Percentiles rank a stretch among this genome's conserved stretches.
Conservation (phyloP, 35 echinoderm and acorn worm species). For the Stichopus chloronotus region DNA sequence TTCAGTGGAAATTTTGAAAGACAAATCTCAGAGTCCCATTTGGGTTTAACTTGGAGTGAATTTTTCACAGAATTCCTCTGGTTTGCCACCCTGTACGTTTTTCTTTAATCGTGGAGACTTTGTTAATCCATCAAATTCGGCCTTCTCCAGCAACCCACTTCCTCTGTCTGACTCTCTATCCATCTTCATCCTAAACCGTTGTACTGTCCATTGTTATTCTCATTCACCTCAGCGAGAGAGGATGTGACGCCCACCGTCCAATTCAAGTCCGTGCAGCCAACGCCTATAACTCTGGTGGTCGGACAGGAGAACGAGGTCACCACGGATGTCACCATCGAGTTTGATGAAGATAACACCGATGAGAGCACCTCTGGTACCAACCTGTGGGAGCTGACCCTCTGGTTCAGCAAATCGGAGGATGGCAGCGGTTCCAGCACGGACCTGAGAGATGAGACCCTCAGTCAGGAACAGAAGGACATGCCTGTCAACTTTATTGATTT, state of each 20-base stretch:
- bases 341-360: constrained; percentile 37
- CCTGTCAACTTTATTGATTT: constrained; percentile 49
- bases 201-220: neutral
- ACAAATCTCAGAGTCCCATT: too few species aligned
- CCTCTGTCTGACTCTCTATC: neutral
- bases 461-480: constrained; percentile 44
- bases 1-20: too few species aligned
- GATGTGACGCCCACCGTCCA: constrained; percentile 27
- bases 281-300: constrained; percentile 14
- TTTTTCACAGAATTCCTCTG: too few species aligned
- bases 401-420: constrained; percentile 35
- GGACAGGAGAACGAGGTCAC: constrained; percentile 55
- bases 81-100: too few species aligned
- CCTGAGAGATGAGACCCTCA: constrained; percentile 26
- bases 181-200: too few species aligned
- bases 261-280: constrained; percentile 30
- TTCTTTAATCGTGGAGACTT: too few species aligned
- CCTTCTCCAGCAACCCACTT: too few species aligned
- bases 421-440: constrained; percentile 18
- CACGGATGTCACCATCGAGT: constrained; percentile 36
- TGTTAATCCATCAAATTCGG: too few species aligned
- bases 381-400: constrained; percentile 27
- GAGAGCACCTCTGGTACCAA: constrained; percentile 14
- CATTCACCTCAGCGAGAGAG: neutral
- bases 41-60: too few species aligned